Evolutionary conservation across 2,888 invertebrate genomes (phyloP), one percentile per base, ranked within the genome.

Genomic region (Willowsia nigromaculata): DNA sequence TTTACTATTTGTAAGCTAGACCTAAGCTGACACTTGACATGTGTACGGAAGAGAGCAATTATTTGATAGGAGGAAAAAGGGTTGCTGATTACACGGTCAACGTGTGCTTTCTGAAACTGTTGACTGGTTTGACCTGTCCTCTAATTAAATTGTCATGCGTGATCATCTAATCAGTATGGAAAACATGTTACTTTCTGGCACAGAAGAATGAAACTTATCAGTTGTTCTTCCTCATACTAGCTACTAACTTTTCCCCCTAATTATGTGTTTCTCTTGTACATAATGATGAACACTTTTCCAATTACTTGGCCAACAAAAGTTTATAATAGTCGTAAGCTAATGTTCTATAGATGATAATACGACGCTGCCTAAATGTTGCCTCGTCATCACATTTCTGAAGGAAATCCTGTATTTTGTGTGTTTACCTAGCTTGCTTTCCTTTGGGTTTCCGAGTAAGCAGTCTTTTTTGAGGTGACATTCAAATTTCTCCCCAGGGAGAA

Each of bases 371-470:
- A n/a, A n/a, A n/a, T 37, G 18, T 25, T 56, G 1, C 18, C 22
- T 25, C 18, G 9, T 9, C 37, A 37, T 4, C 9, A 37, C 37
- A 37, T 37, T 37, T 50, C 33, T 85, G 82, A 56, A 56, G 47
- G 6, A 50, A 50, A 56, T 2, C 22, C 5, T 56, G 4, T 56
- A 56, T 4, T 22, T 56, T 22, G 5, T 25, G 1, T 56, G 5
- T 82, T 82, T 95, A 97, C 97, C 97, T 97, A 97, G 96, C 93
- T 96, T 95, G 91, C 96, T 96, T 94, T 96, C 96, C 93, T 95
- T 96, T 47, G 96, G 95, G 94, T 98, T 97, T 47, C 97, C 97
- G 89, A 96, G 94, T 68, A 96, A 94, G 94, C 98, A 98, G 86
- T 96, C 96, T 92, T 96, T 95, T 90, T 96, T 96, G 93, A 97